These are phyloP conservation scores for Crenuchus spilurus DNA, from an alignment of 2,797 vertebrate genomes.

Conservation along the genomic window DNA sequence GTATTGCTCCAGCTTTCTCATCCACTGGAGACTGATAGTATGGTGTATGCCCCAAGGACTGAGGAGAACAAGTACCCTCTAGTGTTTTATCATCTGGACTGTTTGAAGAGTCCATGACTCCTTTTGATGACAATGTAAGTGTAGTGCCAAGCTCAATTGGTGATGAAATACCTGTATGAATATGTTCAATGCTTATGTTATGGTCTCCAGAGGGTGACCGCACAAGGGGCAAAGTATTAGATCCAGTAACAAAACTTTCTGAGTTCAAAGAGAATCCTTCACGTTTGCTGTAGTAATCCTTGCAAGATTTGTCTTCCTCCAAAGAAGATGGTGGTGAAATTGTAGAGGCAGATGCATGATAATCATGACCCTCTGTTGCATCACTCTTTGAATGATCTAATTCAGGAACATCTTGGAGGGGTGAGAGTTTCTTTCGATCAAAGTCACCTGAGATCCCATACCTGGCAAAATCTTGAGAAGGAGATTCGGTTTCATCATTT, in stretches of 20 bases:
- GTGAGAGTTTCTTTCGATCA: constrained; percentile 77
- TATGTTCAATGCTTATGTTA: constrained; percentile 84
- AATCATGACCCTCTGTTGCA: constrained; percentile 91
- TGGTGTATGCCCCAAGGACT: constrained; percentile 96
- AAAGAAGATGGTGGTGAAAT: constrained; percentile 91
- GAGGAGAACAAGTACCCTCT: constrained; percentile 88
- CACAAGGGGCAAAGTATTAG: constrained; percentile 80
- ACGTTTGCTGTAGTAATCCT: constrained; percentile 68
- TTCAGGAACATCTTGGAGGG: constrained; percentile 72
- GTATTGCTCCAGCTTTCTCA: constrained; percentile 83
- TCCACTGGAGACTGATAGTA: constrained; percentile 97
- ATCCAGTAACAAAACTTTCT: constrained; percentile 70
- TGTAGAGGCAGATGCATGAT: constrained; percentile 88
- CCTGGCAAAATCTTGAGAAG: constrained; percentile 84
- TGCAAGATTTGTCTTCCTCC: constrained; percentile 89
- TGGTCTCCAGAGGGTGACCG: constrained; percentile 89
- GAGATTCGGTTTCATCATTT: constrained; percentile 88
- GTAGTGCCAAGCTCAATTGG: constrained; percentile 80
- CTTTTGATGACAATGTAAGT: constrained; percentile 67
- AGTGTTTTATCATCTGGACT: constrained; percentile 93
- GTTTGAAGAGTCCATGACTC: constrained; percentile 74
- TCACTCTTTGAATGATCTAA: constrained; percentile 87
- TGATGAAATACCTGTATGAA: constrained; percentile 80
- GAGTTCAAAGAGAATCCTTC: constrained; percentile 67
- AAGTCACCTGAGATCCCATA: constrained; percentile 81